A percentile compares a stretch with the other conserved stretches of the same genome.
phyloP scores from a whole-genome alignment of 2,888 invertebrate genomes.

The Leptopilina syphax region DNA sequence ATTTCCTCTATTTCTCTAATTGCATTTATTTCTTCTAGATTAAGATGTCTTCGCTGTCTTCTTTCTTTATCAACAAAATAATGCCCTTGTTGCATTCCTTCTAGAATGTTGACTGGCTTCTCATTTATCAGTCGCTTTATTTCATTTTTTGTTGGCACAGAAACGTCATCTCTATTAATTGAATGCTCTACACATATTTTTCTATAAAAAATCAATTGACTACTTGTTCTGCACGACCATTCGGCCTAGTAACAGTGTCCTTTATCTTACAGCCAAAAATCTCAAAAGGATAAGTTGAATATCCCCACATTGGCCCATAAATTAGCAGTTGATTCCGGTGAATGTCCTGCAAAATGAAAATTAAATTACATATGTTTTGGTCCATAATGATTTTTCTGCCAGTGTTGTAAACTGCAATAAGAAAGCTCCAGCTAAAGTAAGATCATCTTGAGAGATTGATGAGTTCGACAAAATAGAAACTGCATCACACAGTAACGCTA shows the following conservation, averaged over 20 bases:
- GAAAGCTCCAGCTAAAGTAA: neutral
- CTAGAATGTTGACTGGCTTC: no score
- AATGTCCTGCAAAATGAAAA: neutral
- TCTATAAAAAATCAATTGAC: neutral
- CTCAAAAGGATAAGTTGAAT: neutral
- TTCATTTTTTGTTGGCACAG: neutral
- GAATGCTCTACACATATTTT: neutral
- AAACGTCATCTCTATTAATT: neutral
- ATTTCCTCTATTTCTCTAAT: neutral
- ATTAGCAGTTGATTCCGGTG: neutral
- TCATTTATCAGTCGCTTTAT: no score
- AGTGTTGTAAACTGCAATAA: neutral
- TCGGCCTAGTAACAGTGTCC: neutral
- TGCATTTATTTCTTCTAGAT: neutral
- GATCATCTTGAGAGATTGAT: neutral
- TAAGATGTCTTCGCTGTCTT: neutral
- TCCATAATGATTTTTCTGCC: neutral
- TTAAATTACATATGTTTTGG: neutral
- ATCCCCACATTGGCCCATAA: neutral
- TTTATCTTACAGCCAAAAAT: neutral
- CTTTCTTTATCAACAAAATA: neutral
- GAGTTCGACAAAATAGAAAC: neutral
- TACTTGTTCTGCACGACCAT: neutral
- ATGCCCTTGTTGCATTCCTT: neutral
- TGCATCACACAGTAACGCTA: neutral